Evolutionary conservation across 2,113 vertebrate genomes (phyloP), one percentile per base, ranked within the genome.

Genomic region (Bungarus multicinctus): DNA sequence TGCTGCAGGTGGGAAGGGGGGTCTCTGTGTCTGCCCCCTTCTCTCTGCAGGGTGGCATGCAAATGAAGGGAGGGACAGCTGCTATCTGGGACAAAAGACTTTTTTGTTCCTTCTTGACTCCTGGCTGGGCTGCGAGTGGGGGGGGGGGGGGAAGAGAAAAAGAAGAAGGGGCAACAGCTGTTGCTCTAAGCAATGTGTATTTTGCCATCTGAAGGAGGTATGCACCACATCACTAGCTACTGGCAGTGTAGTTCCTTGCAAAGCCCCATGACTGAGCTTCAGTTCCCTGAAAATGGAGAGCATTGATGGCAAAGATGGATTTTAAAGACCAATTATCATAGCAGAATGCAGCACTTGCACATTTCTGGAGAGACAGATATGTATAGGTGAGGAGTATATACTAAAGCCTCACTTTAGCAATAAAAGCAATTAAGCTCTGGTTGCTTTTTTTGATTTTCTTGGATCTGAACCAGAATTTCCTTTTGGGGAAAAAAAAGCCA

Each of bases 61-160:
- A 90, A 93, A 93, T 90, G 43, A 89, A 90, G 55, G 90, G 74
- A 69, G 89, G 55, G 60, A 90, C 92, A 93, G 92, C 92, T 93
- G 92, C 89, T 53, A 55, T 53, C 74, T 93, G 74, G 30, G 55
- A 87, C 52, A 58, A 85, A 34, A 53, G 81, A 53, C 88, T 90
- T 86, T 90, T 86, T 89, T 93, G 81, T 86, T 86, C 43, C 81
- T 86, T 34, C 55, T 81, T 52, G 88, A 86, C 92, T 90, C 52
- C n/a, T 58, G 88, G 69, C 88, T 60, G 88, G 88, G 58, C 54
- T 64, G 54, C 4, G 22, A 90, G n/a, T 52, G 45, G 64, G 53
- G 53, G 53, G 14, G 53, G 50, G 14, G 14, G 12, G 14, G 23
- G 1, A 4, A 20, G 18, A 9, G 3, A 14, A 58, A 52, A 52